These are phyloP conservation scores for Chrysochloris asiatica DNA, from an alignment of 2,113 vertebrate genomes.

Conservation along the genomic window DNA sequence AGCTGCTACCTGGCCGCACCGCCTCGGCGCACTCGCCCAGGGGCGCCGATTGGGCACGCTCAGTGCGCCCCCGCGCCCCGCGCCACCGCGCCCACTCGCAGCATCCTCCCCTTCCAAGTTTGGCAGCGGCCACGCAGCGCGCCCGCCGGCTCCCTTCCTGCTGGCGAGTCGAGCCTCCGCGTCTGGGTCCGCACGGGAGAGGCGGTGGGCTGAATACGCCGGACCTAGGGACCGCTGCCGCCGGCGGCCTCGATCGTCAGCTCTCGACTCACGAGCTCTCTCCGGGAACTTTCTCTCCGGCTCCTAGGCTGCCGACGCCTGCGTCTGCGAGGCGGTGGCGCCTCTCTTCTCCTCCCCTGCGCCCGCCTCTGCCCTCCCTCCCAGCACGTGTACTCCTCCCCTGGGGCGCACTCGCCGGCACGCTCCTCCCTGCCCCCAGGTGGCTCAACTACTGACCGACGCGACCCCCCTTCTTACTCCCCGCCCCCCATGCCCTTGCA, in stretches of 20 bases:
- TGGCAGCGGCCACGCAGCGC: background rate
- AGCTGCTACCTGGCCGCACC: constrained; percentile 39
- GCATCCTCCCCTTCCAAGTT: constrained; percentile 75
- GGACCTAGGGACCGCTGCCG: constrained; percentile 25
- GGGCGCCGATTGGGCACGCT: background rate
- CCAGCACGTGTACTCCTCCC: constrained; percentile 59
- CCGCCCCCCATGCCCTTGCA: background rate
- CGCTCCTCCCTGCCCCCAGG: constrained; percentile 8
- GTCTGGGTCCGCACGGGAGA: background rate
- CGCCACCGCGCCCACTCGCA: constrained; percentile 1
- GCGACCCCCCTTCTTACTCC: background rate
- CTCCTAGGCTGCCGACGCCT: constrained; percentile 67
- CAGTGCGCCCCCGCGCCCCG: constrained; percentile 40
- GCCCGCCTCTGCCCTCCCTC: constrained; percentile 21
- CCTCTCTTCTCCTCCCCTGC: constrained; percentile 48
- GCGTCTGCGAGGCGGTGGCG: constrained; percentile 64
- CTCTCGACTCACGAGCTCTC: constrained; percentile 6
- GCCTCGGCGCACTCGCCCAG: background rate
- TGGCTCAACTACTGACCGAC: constrained; percentile 55
- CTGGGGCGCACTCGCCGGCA: background rate
- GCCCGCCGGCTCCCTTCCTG: background rate
- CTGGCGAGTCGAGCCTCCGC: background rate
- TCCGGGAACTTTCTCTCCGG: constrained; percentile 81
- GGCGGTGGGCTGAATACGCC: background rate
- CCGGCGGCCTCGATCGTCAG: background rate